These are phyloP conservation scores for Perithous albicinctus DNA, from an alignment of 2,888 invertebrate species.

Conservation along the genomic window DNA sequence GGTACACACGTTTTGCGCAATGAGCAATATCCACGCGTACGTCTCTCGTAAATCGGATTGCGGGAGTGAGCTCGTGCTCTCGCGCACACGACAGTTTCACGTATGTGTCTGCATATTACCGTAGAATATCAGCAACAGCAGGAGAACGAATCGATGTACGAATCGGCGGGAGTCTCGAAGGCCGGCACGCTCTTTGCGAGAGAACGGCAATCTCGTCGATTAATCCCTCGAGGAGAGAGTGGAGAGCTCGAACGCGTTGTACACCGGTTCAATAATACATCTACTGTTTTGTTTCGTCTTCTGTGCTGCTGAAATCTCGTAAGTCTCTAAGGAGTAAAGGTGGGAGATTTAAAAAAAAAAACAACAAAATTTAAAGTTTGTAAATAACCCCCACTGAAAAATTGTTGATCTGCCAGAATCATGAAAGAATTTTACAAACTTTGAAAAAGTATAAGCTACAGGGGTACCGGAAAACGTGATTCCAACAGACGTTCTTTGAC, in stretches of 20 bases:
- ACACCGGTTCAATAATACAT: neutral
- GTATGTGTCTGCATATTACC: constrained; percentile 52
- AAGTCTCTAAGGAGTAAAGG: constrained; percentile 15
- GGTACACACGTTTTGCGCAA: constrained; percentile 27
- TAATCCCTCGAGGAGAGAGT: constrained; percentile 64
- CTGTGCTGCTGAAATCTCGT: constrained; percentile 12
- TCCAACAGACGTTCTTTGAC: too few relatives aligned
- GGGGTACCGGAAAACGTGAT: too few relatives aligned
- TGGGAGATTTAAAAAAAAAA: constrained; percentile 1
- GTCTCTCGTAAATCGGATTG: constrained; percentile 60
- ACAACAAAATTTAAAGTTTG: too few relatives aligned
- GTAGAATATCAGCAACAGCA: constrained; percentile 48
- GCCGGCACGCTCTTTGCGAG: constrained; percentile 35
- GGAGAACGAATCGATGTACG: constrained; percentile 62
- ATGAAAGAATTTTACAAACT: too few relatives aligned
- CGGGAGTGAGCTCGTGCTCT: constrained; percentile 22
- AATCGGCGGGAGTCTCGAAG: constrained; percentile 53
- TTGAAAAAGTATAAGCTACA: too few relatives aligned
- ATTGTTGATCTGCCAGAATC: too few relatives aligned
- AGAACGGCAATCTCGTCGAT: constrained; percentile 63
- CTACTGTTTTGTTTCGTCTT: constrained; percentile 35
- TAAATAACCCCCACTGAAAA: too few relatives aligned
- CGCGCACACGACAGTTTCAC: constrained; percentile 8
- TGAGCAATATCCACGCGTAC: constrained; percentile 46
- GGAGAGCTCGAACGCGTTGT: constrained; percentile 16